A percentile compares a stretch with the other conserved stretches of the same genome.
These are phyloP conservation scores for Lithosia quadra DNA, from an alignment of 2,888 invertebrate species.

Conservation along the genomic window DNA sequence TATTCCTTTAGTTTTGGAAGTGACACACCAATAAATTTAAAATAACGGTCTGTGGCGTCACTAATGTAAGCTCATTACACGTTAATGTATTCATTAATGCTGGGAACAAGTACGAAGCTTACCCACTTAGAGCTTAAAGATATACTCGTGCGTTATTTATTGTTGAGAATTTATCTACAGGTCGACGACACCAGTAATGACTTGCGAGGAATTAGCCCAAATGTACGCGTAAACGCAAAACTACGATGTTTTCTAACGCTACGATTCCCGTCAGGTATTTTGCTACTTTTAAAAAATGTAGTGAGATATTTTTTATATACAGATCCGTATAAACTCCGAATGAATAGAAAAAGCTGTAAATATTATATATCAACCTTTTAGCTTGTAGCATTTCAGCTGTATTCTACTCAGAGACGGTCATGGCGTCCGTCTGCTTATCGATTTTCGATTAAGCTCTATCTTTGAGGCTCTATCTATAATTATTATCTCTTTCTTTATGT, in stretches of 20 bases:
- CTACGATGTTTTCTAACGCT: constrained; percentile 9
- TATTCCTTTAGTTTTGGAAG: background rate
- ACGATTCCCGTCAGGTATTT: background rate
- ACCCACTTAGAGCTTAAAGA: constrained; percentile 11
- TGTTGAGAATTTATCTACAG: constrained; percentile 16
- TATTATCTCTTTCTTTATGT: background rate
- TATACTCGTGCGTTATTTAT: constrained; percentile 10
- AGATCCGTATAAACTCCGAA: background rate
- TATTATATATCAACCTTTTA: too few relatives aligned
- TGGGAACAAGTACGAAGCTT: constrained; percentile 7
- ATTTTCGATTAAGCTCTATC: background rate
- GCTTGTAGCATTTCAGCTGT: too few relatives aligned
- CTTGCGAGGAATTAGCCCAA: constrained; percentile 15
- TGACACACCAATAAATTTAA: background rate
- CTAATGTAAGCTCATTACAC: constrained; percentile 5
- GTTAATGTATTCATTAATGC: constrained; percentile 10
- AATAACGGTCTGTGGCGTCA: background rate
- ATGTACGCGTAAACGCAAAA: constrained; percentile 3
- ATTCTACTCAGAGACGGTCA: too few relatives aligned
- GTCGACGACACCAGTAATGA: constrained; percentile 19
- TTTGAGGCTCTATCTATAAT: too few relatives aligned
- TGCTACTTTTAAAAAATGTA: background rate
- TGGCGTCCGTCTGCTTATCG: background rate
- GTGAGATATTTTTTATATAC: background rate
- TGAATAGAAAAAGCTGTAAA: too few relatives aligned